Conservation (phyloP, 2,797 vertebrate genomes). For the Platyrinchus mystaceus region DNA sequence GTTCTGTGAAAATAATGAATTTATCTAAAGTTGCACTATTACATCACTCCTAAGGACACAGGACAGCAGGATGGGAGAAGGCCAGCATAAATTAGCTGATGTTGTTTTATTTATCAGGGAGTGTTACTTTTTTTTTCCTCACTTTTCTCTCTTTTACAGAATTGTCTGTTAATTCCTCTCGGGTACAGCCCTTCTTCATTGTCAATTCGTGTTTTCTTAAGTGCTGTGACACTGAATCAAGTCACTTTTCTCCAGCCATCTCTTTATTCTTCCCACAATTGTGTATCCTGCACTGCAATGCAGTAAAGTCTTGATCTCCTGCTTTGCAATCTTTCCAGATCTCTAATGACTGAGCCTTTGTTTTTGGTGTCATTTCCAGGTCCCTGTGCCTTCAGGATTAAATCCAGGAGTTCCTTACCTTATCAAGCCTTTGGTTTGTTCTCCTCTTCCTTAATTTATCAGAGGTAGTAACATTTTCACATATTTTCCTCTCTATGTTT, state of each 20-base stretch:
- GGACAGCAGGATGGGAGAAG: slow-evolving; percentile 24
- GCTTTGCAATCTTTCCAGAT: neutral
- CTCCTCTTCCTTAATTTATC: neutral
- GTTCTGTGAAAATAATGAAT: slow-evolving; percentile 6
- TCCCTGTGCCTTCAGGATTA: neutral
- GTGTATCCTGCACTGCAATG: slow-evolving; percentile 13
- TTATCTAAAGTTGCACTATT: neutral
- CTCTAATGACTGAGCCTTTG: neutral
- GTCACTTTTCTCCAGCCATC: neutral
- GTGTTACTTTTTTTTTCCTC: neutral
- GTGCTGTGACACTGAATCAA: neutral
- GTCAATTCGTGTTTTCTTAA: neutral
- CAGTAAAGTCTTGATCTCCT: slow-evolving; percentile 7
- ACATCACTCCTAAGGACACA: slow-evolving; percentile 28
- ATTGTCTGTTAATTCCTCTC: neutral
- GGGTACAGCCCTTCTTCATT: neutral
- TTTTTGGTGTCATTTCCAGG: neutral
- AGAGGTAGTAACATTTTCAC: neutral
- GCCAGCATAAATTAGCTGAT: slow-evolving; percentile 5
- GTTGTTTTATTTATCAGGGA: neutral
- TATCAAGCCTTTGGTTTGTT: neutral
- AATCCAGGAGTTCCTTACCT: neutral
- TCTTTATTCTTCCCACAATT: neutral
- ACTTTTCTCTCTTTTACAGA: neutral
- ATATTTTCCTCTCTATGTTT: neutral